Conservation (phyloP, 2,797 vertebrate genomes). For the Lithobates pipiens region DNA sequence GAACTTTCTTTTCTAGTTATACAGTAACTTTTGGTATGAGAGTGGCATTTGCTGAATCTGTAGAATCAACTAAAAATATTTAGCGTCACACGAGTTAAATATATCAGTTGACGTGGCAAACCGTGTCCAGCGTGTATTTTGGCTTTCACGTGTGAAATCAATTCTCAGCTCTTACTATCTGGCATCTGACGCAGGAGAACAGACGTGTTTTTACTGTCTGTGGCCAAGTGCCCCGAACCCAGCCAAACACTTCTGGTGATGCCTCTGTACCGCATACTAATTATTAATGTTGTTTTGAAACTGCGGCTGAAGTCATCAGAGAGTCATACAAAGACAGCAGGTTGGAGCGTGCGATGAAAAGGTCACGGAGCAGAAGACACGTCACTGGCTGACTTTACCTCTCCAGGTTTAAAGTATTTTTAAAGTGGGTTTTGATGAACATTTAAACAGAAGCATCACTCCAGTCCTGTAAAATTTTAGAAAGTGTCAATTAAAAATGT, state of each 20-base stretch:
- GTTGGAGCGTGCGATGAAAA: not conserved
- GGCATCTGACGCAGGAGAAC: constrained; percentile 1
- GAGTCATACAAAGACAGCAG: constrained; percentile 14
- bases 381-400: not conserved
- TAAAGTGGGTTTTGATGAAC: too few species aligned
- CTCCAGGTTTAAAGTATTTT: not conserved
- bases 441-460: too few species aligned
- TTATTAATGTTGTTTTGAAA: constrained; percentile 40
- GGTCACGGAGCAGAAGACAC: not conserved
- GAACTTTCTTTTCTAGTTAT: not conserved
- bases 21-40: not conserved
- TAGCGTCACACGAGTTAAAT: not conserved
- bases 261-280: constrained; percentile 17
- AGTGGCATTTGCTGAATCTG: not conserved
- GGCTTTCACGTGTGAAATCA: constrained; percentile 12
- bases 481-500: too few species aligned
- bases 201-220: constrained; percentile 10
- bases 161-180: not conserved
- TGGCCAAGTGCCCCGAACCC: constrained; percentile 13
- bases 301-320: not conserved
- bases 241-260: constrained; percentile 6
- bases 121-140: not conserved
- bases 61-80: not conserved
- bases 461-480: too few species aligned
- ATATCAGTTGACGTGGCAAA: not conserved